Conservation (phyloP, 2,797 vertebrate species). For the Glyptemys insculpta region DNA sequence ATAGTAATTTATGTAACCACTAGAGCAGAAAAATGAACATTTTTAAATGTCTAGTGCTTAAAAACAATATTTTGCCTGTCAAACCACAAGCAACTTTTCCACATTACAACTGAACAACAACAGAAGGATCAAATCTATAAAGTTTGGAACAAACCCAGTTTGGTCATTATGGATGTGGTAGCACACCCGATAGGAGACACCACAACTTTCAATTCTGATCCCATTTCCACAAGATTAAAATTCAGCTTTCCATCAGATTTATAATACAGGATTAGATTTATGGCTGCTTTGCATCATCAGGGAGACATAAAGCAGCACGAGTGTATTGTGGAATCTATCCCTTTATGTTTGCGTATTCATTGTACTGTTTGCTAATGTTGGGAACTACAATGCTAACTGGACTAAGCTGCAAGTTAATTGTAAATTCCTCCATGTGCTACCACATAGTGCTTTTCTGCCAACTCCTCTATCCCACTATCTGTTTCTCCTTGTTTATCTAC, state of each 20-base stretch:
- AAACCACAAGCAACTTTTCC: constrained; percentile 43
- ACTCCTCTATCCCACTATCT: background rate
- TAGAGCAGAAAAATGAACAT: constrained; percentile 60
- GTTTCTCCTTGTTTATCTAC: background rate
- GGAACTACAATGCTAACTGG: background rate
- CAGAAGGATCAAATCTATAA: constrained; percentile 32
- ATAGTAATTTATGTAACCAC: constrained; percentile 34
- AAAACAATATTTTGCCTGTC: constrained; percentile 48
- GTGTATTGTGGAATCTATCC: background rate
- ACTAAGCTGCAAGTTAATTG: background rate
- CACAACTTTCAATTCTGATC: background rate
- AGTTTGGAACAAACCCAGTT: constrained; percentile 39
- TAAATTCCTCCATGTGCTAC: background rate
- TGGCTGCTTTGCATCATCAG: background rate
- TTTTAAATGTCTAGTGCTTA: background rate
- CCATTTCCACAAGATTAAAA: background rate
- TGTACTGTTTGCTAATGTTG: background rate
- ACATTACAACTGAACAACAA: constrained; percentile 47
- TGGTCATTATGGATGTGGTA: background rate
- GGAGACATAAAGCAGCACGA: background rate
- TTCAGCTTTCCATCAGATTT: background rate
- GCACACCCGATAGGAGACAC: background rate
- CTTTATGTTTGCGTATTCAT: background rate
- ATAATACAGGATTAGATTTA: background rate
- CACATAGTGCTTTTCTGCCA: background rate